Base-by-base conservation (phyloP, 1,140 invertebrate genomes). In the Heliconius hewitsoni region DNA sequence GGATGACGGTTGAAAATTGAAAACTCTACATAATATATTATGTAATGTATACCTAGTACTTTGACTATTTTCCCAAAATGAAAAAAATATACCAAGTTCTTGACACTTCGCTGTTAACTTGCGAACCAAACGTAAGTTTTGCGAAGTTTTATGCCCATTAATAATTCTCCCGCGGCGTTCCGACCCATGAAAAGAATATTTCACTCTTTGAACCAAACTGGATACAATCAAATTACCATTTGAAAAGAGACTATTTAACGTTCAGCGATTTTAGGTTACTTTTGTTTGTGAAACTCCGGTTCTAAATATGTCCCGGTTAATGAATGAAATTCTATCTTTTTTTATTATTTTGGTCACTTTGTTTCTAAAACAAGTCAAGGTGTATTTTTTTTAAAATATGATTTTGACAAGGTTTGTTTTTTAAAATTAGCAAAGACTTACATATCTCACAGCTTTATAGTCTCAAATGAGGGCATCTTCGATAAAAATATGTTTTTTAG, bases 181-280 rank as follows among this genome's bases (percentile, higher is more conserved):
- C 80, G 82, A 86, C 83, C 86, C 83, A 83, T 87, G 86, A 90
- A 91, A 93, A 93, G 91, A 91, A 93, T 91, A 91, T 93, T 93
- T 91, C 85, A 91, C 87, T 91, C 89, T 93, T 93, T 90, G 87
- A 91, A 88, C 84, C 85, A 91, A 90, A 91, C 87, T 89, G 88
- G 88, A 90, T 91, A 89, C 89, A 91, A 93, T 93, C 89, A 91
- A 93, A 93, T 93, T 93, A 91, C 88, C 91, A 93, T 93, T 85
- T 93, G 86, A 93, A 93, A 87, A 84, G 83, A 81, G 81, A 81
- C 84, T 88, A 90, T 90, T 91, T 89, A 88, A 86, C 87, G 85
- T 83, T 89, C 85, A 90, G 86, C 87, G 85, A 84, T 87, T 87
- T 89, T 91, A 80, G 81, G 74, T 46, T 34, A 71, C 57, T 79